Base-by-base conservation (phyloP, 2,797 vertebrate species). In the Hypotaenidia okinawae region DNA sequence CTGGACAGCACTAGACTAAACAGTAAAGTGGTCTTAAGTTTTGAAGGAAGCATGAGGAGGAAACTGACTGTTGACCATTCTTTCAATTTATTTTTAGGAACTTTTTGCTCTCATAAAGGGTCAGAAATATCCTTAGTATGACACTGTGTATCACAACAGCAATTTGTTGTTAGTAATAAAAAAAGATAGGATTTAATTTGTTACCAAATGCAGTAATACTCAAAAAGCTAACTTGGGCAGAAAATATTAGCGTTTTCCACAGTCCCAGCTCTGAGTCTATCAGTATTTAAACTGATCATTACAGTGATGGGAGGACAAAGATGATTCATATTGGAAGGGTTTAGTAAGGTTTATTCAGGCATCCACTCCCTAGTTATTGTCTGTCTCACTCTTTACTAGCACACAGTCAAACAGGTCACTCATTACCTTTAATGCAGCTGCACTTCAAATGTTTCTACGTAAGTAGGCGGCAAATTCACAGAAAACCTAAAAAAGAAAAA, bases 71-170 rank as follows among this genome's bases (percentile, higher is more conserved):
- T 15, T 92, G 72, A 77, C 54, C 51, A 45, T 66, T 85, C 75
- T 79, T 93, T 84, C n/a, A 45, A 28, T 27, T 91, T 89, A 94
- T 80, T 92, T 97, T 95, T 87, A 93, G 84, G 66, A 64, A 68
- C 25, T 51, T 87, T 90, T 55, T 70, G 3, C 61, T 78, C 33
- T 25, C 37, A 77, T 70, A 89, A 90, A 69, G 10, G 52, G n/a
- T 79, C 39, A 70, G 77, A 84, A 88, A 75, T 90, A 59, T 58
- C 28, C 41, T 80, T n/a, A 78, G 33, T 11, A 14, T 66, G 66
- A 75, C 52, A 57, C 16, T 21, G 21, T 45, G 21, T 45, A 45
- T 58, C 51, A 55, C 55, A 87, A 47, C 13, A 62, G 77, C 13
- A 69, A 41, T 16, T 57, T 12, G 32, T 18, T 4, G 8, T 33